These are phyloP conservation scores for Chrysolina americana DNA, from an alignment of 2,888 invertebrate genomes.

Conservation along the genomic window DNA sequence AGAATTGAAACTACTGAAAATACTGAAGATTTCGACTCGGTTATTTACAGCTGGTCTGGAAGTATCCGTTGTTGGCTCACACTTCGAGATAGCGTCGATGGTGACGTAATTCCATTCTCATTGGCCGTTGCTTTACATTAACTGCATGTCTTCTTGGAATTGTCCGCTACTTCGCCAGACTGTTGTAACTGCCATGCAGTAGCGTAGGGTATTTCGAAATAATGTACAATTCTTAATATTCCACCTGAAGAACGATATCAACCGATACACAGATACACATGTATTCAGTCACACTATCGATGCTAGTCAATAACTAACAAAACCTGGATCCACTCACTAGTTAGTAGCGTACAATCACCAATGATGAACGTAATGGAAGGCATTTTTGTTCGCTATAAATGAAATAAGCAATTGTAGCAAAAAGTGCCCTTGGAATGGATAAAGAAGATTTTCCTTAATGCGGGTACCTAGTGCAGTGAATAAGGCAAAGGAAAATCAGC, in stretches of 20 bases:
- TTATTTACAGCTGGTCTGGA: too few relatives aligned
- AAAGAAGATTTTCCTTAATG: constrained; percentile 26
- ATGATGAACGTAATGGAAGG: constrained; percentile 10
- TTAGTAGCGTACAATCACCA: background rate
- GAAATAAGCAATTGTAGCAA: constrained; percentile 26
- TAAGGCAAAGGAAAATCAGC: constrained; percentile 47
- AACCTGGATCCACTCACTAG: background rate
- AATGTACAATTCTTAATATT: background rate
- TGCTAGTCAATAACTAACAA: background rate
- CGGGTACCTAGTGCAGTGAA: constrained; percentile 29
- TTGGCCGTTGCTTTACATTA: too few relatives aligned
- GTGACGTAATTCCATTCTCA: too few relatives aligned
- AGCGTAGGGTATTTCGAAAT: too few relatives aligned
- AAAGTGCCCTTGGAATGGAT: constrained; percentile 15
- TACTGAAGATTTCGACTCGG: too few relatives aligned
- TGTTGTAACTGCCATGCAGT: too few relatives aligned
- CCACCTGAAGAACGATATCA: background rate
- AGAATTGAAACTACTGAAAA: too few relatives aligned
- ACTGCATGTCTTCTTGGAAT: too few relatives aligned
- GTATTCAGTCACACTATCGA: background rate
- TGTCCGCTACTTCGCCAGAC: too few relatives aligned
- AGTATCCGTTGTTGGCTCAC: too few relatives aligned
- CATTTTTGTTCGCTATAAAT: constrained; percentile 10
- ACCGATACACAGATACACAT: background rate
- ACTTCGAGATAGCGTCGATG: too few relatives aligned